A percentile compares a stretch with the other conserved stretches of the same genome.
These are phyloP conservation scores for Orbicella faveolata DNA, from an alignment of 64 coral and sea anemone genomes.

Conservation along the genomic window DNA sequence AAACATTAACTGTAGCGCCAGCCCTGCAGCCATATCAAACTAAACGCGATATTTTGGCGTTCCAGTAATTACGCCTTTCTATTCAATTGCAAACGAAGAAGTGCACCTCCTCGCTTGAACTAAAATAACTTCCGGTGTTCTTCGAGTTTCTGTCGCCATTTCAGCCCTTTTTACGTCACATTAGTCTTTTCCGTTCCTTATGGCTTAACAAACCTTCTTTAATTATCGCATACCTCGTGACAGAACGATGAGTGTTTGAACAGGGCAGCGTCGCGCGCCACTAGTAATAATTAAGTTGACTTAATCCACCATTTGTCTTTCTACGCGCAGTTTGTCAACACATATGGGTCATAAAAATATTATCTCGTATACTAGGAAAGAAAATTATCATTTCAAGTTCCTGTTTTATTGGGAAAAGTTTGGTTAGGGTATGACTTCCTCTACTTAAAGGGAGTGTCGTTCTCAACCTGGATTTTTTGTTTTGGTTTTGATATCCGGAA, in stretches of 20 bases:
- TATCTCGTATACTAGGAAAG: not conserved
- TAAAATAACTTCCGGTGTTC: too few relatives aligned
- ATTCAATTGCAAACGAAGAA: too few relatives aligned
- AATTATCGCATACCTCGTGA: not conserved
- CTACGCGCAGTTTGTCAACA: too few relatives aligned
- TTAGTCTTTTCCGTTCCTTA: not conserved
- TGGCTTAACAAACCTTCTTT: not conserved
- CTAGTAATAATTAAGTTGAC: too few relatives aligned
- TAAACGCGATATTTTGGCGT: too few relatives aligned
- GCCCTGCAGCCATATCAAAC: too few relatives aligned
- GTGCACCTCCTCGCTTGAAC: too few relatives aligned
- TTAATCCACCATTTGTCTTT: too few relatives aligned
- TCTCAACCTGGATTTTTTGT: too few relatives aligned
- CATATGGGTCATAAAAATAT: too few relatives aligned
- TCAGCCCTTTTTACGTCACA: not conserved
- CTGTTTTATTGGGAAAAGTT: slow-evolving; percentile 13
- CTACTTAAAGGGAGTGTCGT: not conserved
- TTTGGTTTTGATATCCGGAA: not conserved
- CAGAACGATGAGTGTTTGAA: not conserved
- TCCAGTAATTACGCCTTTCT: too few relatives aligned
- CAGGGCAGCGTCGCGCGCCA: not conserved
- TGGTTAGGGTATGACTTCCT: not conserved
- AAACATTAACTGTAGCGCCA: too few relatives aligned
- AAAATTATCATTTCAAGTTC: not conserved
- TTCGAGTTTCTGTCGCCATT: not conserved